phyloP scores from a whole-genome alignment of 2,888 invertebrate genomes.

The Lamproptera curius region DNA sequence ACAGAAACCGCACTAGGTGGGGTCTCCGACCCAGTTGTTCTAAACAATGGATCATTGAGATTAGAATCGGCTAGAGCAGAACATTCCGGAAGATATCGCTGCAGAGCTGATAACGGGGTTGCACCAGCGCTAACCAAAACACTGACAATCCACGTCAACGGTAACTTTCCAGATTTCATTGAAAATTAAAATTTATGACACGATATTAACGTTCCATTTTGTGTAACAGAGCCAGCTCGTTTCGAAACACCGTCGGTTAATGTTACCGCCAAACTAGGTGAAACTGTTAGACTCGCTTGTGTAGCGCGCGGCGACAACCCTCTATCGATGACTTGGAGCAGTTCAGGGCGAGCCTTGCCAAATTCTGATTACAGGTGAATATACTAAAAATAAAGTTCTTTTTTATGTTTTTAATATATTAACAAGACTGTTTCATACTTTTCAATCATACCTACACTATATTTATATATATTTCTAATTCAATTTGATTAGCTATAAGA shows the following conservation, averaged over 20 bases:
- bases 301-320: conserved; percentile 91
- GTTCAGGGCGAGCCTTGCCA: conserved; percentile 82
- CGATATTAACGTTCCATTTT: neutral
- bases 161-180: conserved; percentile 63
- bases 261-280: conserved; percentile 86
- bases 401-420: too few species aligned
- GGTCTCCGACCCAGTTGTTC: conserved; percentile 66
- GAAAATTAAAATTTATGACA: neutral
- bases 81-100: conserved; percentile 91
- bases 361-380: conserved; percentile 81
- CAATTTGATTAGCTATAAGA: too few species aligned
- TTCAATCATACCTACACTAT: too few species aligned
- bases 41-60: conserved; percentile 85
- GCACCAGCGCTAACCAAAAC: conserved; percentile 89
- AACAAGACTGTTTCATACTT: too few species aligned
- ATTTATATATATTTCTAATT: too few species aligned
- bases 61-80: conserved; percentile 85
- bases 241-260: conserved; percentile 87
- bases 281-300: conserved; percentile 85
- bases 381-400: neutral
- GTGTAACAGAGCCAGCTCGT: conserved; percentile 83
- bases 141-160: conserved; percentile 88
- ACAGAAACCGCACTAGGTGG: conserved; percentile 66
- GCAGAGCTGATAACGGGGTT: conserved; percentile 91
- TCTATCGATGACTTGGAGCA: conserved; percentile 88